Base-by-base conservation (phyloP, 1,140 invertebrate genomes). In the Phymorhynchus buccinoides region DNA sequence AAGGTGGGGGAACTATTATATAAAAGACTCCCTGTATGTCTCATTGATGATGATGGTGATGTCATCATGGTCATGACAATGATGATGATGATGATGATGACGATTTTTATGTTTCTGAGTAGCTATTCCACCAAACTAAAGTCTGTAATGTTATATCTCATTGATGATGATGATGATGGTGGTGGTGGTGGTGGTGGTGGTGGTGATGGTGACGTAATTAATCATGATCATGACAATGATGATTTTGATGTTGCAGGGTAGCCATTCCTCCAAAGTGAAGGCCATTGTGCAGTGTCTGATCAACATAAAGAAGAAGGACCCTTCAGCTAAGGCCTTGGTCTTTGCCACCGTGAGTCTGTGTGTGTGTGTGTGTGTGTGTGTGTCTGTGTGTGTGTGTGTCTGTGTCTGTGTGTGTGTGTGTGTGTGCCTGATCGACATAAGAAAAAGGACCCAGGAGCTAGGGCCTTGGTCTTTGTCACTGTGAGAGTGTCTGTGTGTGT, bases 391-490 rank as follows among this genome's bases (percentile, higher is more conserved):
- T n/a, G n/a, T n/a, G n/a, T n/a, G n/a, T n/a, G n/a, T n/a, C n/a
- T n/a, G n/a, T n/a, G n/a, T n/a, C n/a, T n/a, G n/a, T n/a, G n/a
- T n/a, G n/a, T n/a, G n/a, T n/a, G n/a, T n/a, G n/a, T n/a, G n/a
- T n/a, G n/a, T n/a, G 79, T 93, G 94, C 75, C 89, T 96, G 44
- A 79, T 96, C 0, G 91, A 94, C 66, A 95, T 97, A 93, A 93
- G 84, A 88, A 92, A 18, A 87, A 94, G 22, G 94, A 96, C 81
- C 93, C 94, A 2, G 90, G 93, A 75, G 95, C 95, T 1, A 97
- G 97, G 94, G 93, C 95, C 18, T 89, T 97, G 1, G 94, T 97
- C 14, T 97, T 97, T 91, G 96, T 96, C 1, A 94, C 95, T 39
- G 95, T 95, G 92, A 93, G 93, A 18, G 6, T 27, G 66, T 27